Evolutionary conservation across 2,888 invertebrate genomes (phyloP).

Genomic region (Gnatocerus cornutus): DNA sequence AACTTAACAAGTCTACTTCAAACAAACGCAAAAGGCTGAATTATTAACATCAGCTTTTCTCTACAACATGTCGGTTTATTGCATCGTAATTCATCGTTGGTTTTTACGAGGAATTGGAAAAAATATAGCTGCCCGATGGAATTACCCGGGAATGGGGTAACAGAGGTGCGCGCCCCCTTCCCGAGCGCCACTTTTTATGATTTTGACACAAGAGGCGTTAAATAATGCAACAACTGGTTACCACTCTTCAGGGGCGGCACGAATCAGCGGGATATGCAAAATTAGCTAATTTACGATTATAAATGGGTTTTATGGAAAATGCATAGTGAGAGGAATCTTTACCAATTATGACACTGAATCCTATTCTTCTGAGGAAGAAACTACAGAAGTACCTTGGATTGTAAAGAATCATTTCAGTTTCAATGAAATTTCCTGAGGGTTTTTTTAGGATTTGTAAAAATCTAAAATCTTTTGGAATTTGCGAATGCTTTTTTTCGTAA

Average conservation of each 20-base stretch:
- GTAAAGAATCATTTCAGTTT: too few species aligned
- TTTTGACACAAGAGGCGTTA: constrained; percentile 27
- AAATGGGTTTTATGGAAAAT: too few species aligned
- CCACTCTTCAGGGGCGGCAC: constrained; percentile 31
- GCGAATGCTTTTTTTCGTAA: too few species aligned
- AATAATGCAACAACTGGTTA: constrained; percentile 45
- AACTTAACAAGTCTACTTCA: constrained; percentile 38
- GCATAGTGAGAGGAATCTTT: too few species aligned
- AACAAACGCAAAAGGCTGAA: constrained; percentile 34
- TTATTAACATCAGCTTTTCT: constrained; percentile 31
- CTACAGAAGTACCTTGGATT: too few species aligned
- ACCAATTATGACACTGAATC: too few species aligned
- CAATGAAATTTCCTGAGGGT: too few species aligned
- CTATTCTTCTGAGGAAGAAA: too few species aligned
- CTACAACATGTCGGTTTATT: constrained; percentile 30
- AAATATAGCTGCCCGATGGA: constrained; percentile 36
- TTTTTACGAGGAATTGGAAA: constrained; percentile 33
- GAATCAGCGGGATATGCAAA: too few species aligned
- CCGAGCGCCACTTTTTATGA: constrained; percentile 35
- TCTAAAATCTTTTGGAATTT: too few species aligned
- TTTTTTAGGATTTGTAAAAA: too few species aligned
- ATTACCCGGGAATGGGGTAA: constrained; percentile 32
- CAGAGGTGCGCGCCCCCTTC: constrained; percentile 29
- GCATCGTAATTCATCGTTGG: constrained; percentile 37
- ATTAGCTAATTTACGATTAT: not conserved